Evolutionary conservation across 2,888 invertebrate genomes (phyloP).

Genomic region (Cephus nigrinus): DNA sequence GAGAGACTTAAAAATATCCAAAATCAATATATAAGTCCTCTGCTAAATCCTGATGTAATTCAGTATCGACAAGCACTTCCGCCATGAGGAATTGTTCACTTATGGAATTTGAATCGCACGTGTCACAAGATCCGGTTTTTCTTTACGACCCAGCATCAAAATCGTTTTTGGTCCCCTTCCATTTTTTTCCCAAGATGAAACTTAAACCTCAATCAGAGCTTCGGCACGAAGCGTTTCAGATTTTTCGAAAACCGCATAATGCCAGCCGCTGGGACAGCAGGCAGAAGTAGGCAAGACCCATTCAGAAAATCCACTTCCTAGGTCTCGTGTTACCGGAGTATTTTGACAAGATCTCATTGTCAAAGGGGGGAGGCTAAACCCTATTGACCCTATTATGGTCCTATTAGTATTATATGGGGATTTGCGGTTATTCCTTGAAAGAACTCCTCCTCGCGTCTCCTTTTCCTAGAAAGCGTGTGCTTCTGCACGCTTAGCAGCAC

Average conservation of each 20-base stretch:
- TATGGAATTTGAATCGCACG: constrained; percentile 39
- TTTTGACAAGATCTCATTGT: constrained; percentile 66
- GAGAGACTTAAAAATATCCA: background rate
- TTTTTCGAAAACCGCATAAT: constrained; percentile 57
- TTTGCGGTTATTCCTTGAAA: constrained; percentile 55
- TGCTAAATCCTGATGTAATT: background rate
- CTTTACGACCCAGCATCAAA: constrained; percentile 13
- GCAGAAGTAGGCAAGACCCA: constrained; percentile 38
- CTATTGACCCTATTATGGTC: constrained; percentile 65
- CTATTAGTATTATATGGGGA: constrained; percentile 66
- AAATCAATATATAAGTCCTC: background rate
- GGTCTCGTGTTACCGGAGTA: constrained; percentile 64
- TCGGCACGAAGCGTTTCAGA: constrained; percentile 45
- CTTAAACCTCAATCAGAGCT: constrained; percentile 56
- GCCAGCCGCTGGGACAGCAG: constrained; percentile 17
- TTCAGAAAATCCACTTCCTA: constrained; percentile 65
- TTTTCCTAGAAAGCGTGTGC: constrained; percentile 4
- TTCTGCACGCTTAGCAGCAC: background rate
- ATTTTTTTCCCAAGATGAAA: constrained; percentile 45
- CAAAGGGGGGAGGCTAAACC: constrained; percentile 54
- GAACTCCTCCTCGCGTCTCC: constrained; percentile 19
- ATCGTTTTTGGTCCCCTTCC: constrained; percentile 4
- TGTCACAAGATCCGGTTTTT: constrained; percentile 34
- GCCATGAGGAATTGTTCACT: constrained; percentile 44
- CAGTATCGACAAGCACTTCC: background rate